These are phyloP conservation scores for Atrina japonica DNA, from an alignment of 2,888 invertebrate species.

Conservation along the genomic window DNA sequence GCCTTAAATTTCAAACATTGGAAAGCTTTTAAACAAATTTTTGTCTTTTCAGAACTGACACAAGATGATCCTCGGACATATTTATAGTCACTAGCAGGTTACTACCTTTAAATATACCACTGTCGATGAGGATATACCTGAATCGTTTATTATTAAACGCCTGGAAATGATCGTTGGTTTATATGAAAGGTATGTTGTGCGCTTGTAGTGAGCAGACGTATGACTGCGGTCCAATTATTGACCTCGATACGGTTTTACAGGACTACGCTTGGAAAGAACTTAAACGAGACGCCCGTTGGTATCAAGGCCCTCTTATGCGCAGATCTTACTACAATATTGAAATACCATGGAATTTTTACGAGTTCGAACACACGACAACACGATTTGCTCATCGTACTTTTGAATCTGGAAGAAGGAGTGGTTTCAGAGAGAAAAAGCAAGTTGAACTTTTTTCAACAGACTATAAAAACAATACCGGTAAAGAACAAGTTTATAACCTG, in stretches of 20 bases:
- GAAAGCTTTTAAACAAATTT: too few species aligned
- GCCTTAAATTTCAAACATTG: too few species aligned
- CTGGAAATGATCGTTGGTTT: too few species aligned
- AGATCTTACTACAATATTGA: constrained; percentile 60
- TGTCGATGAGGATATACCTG: too few species aligned
- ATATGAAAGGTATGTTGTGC: constrained; percentile 54
- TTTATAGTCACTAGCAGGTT: too few species aligned
- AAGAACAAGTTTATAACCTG: constrained; percentile 67
- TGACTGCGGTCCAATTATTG: constrained; percentile 61
- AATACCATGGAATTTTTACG: constrained; percentile 69
- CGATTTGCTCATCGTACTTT: constrained; percentile 52
- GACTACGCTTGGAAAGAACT: constrained; percentile 69
- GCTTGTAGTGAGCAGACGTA: constrained; percentile 53
- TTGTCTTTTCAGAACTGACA: too few species aligned
- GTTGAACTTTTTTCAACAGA: constrained; percentile 66
- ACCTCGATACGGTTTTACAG: constrained; percentile 62
- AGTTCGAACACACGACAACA: constrained; percentile 64
- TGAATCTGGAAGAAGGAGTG: constrained; percentile 43
- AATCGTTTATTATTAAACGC: too few species aligned
- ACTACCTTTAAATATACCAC: too few species aligned
- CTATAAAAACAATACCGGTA: constrained; percentile 65
- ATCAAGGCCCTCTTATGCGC: constrained; percentile 56
- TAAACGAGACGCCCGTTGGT: constrained; percentile 63
- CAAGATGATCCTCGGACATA: too few species aligned
- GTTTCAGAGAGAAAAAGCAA: constrained; percentile 59